These are phyloP conservation scores for Brachionus paranguensis DNA, from an alignment of 1,140 invertebrate genomes.

Conservation along the genomic window DNA sequence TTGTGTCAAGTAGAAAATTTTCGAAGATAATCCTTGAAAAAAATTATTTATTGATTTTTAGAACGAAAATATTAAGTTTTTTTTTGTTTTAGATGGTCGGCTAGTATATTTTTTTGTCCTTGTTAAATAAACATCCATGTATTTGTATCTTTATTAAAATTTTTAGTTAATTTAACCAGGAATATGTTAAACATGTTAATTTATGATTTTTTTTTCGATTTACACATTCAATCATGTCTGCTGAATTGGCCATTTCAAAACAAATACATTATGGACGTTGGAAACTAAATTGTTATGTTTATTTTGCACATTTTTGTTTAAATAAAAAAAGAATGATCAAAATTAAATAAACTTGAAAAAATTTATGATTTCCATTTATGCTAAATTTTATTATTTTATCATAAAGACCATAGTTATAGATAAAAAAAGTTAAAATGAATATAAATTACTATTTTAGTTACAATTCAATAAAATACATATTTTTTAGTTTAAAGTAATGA, in stretches of 20 bases:
- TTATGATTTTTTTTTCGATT: not conserved
- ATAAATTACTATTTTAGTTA: too few relatives aligned
- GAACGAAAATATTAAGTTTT: not conserved
- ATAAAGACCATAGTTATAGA: too few relatives aligned
- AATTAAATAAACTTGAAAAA: too few relatives aligned
- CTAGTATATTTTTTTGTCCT: not conserved
- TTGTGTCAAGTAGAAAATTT: not conserved
- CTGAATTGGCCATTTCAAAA: not conserved
- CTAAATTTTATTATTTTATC: too few relatives aligned
- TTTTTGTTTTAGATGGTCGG: not conserved
- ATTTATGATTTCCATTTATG: too few relatives aligned
- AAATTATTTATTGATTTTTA: not conserved
- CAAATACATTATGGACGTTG: not conserved
- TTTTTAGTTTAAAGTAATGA: too few relatives aligned
- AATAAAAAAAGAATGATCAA: too few relatives aligned
- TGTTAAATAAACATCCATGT: not conserved
- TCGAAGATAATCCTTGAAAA: not conserved
- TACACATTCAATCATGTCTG: not conserved
- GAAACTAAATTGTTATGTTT: not conserved
- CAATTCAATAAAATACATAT: too few relatives aligned
- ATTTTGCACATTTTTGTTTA: not conserved
- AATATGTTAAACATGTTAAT: too few relatives aligned
- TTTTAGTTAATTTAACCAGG: not conserved
- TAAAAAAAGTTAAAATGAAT: too few relatives aligned
- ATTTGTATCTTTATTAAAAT: not conserved